Evolutionary conservation across 2,888 invertebrate genomes (phyloP).

Genomic region (Drosophila percnosoma): DNA sequence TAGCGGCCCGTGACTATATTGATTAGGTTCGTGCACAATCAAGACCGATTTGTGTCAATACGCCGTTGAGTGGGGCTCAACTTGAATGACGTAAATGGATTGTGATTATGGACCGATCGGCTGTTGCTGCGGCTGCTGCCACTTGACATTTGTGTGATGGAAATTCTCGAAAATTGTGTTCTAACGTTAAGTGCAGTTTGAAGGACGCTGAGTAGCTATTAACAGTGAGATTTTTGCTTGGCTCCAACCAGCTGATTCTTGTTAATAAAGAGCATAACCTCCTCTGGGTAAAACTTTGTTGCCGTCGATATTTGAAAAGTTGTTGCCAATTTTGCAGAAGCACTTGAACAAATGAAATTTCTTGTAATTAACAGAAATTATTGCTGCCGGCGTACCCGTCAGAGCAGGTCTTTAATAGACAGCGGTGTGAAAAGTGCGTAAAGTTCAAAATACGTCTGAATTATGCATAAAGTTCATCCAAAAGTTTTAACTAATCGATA

Average conservation of each 20-base stretch:
- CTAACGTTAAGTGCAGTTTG: conserved; percentile 44
- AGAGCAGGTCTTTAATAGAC: conserved; percentile 60
- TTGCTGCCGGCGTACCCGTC: conserved; percentile 28
- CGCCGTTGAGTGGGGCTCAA: conserved; percentile 40
- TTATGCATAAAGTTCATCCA: conserved; percentile 61
- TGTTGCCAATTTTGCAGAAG: conserved; percentile 68
- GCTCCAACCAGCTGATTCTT: conserved; percentile 5
- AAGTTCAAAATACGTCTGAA: conserved; percentile 45
- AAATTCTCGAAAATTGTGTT: conserved; percentile 35
- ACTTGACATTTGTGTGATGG: conserved; percentile 29
- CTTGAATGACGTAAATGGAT: conserved; percentile 53
- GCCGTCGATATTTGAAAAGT: conserved; percentile 79
- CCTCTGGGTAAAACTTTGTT: conserved; percentile 59
- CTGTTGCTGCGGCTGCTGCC: conserved; percentile 8
- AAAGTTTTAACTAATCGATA: conserved; percentile 66
- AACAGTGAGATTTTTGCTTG: conserved; percentile 25
- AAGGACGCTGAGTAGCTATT: conserved; percentile 20
- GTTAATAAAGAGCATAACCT: conserved; percentile 62
- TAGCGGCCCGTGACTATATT: conserved; percentile 48
- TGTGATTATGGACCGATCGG: conserved; percentile 39
- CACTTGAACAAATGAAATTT: conserved; percentile 66
- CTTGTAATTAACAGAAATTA: conserved; percentile 68
- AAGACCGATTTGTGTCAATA: conserved; percentile 52
- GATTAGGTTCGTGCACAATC: conserved; percentile 63
- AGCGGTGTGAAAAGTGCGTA: conserved; percentile 39